Percentiles rank a stretch among this genome's conserved stretches.
Conservation (phyloP, 2,888 invertebrate species). For the Ctena decussata region DNA sequence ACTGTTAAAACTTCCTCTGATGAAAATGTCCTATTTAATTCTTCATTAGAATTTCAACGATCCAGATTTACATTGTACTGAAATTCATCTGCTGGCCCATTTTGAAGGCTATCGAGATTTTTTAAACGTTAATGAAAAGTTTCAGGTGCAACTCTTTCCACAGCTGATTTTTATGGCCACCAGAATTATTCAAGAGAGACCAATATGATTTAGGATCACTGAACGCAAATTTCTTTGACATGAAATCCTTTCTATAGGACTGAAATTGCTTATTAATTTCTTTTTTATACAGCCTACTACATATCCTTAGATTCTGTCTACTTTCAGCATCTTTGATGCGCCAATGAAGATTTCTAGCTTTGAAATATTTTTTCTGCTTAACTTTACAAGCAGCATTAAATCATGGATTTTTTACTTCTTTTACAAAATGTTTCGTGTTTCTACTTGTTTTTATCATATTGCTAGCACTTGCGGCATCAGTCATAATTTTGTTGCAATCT, state of each 20-base stretch:
- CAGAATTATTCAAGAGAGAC: conserved; percentile 6
- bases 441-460: background rate
- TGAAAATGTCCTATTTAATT: background rate
- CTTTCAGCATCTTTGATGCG: background rate
- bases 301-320: background rate
- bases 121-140: background rate
- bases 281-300: conserved; percentile 5
- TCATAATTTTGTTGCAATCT: background rate
- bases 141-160: background rate
- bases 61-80: background rate
- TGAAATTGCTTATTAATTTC: background rate
- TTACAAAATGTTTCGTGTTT: background rate
- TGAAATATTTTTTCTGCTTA: background rate
- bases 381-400: background rate
- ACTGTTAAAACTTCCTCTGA: background rate
- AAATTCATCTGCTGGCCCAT: background rate
- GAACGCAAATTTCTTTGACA: background rate
- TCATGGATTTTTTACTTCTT: background rate
- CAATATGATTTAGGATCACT: background rate
- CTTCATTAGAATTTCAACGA: background rate
- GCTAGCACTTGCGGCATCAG: background rate
- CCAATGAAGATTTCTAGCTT: conserved; percentile 1
- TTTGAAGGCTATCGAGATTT: background rate
- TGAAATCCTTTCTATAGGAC: background rate
- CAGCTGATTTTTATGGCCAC: background rate